Conservation (phyloP, 2,797 vertebrate species). For the Echeneis naucrates region DNA sequence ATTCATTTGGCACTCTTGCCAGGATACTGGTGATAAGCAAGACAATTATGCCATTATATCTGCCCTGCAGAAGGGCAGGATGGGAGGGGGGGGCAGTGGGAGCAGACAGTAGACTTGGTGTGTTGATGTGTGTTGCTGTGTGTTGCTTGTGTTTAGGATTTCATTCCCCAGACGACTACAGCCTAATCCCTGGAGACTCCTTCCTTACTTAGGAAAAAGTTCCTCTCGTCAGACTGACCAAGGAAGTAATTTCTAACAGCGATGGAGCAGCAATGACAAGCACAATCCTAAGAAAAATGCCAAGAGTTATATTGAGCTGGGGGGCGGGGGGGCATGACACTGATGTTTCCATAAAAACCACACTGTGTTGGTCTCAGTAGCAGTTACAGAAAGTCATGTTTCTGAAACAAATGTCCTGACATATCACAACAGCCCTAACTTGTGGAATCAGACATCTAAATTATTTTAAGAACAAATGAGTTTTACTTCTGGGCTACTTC, state of each 20-base stretch:
- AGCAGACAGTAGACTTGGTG: slow-evolving; percentile 65
- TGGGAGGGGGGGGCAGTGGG: slow-evolving; percentile 30
- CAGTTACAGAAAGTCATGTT: slow-evolving; percentile 25
- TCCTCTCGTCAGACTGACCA: slow-evolving; percentile 66
- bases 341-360: slow-evolving; percentile 38
- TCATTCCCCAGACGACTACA: slow-evolving; percentile 58
- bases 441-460: slow-evolving; percentile 39
- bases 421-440: slow-evolving; percentile 10
- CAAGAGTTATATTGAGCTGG: neutral
- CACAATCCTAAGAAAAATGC: slow-evolving; percentile 15
- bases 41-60: slow-evolving; percentile 73
- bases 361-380: slow-evolving; percentile 6
- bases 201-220: slow-evolving; percentile 70
- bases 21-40: slow-evolving; percentile 68
- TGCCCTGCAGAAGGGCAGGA: slow-evolving; percentile 57
- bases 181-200: slow-evolving; percentile 71
- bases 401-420: slow-evolving; percentile 3
- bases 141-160: slow-evolving; percentile 69
- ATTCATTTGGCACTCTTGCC: slow-evolving; percentile 65
- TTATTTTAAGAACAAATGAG: slow-evolving; percentile 52
- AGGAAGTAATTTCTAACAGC: slow-evolving; percentile 42
- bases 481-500: slow-evolving; percentile 44
- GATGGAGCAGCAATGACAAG: slow-evolving; percentile 50
- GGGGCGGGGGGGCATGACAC: neutral
- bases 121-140: slow-evolving; percentile 66